phyloP scores from a whole-genome alignment of 2,797 vertebrate species.

The Anguilla megastoma region DNA sequence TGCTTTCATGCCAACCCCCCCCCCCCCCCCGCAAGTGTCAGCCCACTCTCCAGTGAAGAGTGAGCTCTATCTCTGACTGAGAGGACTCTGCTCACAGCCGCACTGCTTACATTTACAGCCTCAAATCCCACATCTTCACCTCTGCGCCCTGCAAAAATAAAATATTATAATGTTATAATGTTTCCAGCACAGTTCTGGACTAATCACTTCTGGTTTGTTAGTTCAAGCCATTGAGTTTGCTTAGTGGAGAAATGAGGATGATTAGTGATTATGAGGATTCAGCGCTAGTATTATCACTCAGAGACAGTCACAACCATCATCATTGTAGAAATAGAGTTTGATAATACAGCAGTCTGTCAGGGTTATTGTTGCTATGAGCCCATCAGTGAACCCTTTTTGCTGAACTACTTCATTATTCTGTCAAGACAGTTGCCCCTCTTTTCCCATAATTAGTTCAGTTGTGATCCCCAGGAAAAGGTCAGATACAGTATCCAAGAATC shows the following conservation, averaged over 20 bases:
- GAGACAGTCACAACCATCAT: neutral
- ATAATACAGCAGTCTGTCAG: neutral
- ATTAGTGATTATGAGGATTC: constrained; percentile 54
- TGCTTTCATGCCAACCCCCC: constrained; percentile 59
- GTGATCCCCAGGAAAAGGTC: neutral
- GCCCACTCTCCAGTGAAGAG: constrained; percentile 25
- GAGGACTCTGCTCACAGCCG: neutral
- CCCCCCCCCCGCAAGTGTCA: constrained; percentile 56
- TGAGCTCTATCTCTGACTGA: constrained; percentile 14
- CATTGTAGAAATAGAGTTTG: neutral
- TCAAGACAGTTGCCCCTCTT: no score
- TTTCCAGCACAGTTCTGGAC: neutral
- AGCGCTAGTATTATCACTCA: neutral
- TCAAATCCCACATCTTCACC: neutral
- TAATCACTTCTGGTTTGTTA: neutral
- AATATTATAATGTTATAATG: neutral
- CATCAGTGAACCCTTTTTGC: neutral
- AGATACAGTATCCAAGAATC: neutral
- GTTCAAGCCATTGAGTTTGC: constrained; percentile 57
- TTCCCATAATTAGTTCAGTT: neutral
- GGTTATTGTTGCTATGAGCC: neutral
- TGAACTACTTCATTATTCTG: neutral
- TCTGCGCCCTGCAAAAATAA: neutral
- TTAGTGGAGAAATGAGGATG: constrained; percentile 53
- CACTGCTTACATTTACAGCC: neutral